Evolutionary conservation across 2,888 invertebrate species (phyloP), one percentile per base, ranked within the genome.

Genomic region (Scaptomyza tumidula): DNA sequence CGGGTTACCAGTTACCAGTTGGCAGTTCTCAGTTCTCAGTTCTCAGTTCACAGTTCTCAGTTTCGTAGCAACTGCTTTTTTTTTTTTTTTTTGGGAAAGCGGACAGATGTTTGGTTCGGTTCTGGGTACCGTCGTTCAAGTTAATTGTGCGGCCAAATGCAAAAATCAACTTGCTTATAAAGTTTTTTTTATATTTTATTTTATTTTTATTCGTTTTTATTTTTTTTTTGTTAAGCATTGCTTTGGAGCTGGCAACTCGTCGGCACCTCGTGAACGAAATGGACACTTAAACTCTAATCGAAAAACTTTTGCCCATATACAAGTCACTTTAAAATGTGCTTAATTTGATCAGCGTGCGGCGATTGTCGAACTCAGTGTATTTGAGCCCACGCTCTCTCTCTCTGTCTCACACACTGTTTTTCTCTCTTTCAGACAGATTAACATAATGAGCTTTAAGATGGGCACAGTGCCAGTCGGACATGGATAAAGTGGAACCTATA

Each of bases 271-370:
- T 82, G 86, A 82, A 77, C 77, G 79, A 72, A 83, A 83, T 83
- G 83, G 83, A 86, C 86, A 81, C 83, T 83, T 83, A 81, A 87
- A 87, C 83, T 87, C 87, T 87, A 85, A 87, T 85, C 85, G 88
- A 87, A 85, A 85, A 85, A 85, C 86, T 85, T 85, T 87, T 79
- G 55, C 64, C 85, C 85, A 87, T 87, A 85, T 86, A 85, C 83
- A 85, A 87, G 83, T 85, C 86, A 86, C 86, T 85, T 85, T 79
- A 87, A 86, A 85, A 85, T 75, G 81, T 77, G 85, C 87, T 85
- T 85, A 85, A 85, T 85, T 85, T 87, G 86, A 87, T 85, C 85
- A 83, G 83, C 86, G 74, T 75, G 86, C 71, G 85, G 84, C 81
- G 86, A 86, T 83, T 83, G 82, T 80, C 84, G 83, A 39, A 52